A percentile compares a stretch with the other conserved stretches of the same genome.
These are phyloP conservation scores for Latrodectus elegans DNA, from an alignment of 2,888 invertebrate species.

Conservation along the genomic window DNA sequence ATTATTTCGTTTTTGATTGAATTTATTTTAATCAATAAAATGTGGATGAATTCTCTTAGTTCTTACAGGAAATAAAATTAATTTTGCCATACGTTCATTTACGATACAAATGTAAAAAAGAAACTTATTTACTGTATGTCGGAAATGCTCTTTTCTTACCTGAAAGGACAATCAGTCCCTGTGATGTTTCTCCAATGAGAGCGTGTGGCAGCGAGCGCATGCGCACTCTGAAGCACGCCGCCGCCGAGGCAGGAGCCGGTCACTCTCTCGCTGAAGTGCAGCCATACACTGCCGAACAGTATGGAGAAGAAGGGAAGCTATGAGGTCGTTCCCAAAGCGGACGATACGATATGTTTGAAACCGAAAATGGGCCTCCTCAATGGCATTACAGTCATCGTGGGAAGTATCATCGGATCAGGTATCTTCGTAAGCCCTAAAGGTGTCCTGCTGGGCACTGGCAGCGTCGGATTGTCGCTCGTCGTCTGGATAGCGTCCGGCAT, in stretches of 20 bases:
- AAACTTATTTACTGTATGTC: neutral
- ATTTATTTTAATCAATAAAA: no score
- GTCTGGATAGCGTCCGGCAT: conserved; percentile 95
- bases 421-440: conserved; percentile 97
- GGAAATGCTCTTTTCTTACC: neutral
- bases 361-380: conserved; percentile 95
- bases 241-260: neutral
- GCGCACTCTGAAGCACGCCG: neutral
- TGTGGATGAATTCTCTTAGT: no score
- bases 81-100: no score
- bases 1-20: no score
- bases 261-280: neutral
- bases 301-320: neutral
- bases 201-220: neutral
- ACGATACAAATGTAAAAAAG: neutral
- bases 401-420: conserved; percentile 96
- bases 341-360: conserved; percentile 85
- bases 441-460: conserved; percentile 90
- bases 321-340: conserved; percentile 12
- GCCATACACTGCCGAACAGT: no score
- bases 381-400: conserved; percentile 96
- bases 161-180: neutral
- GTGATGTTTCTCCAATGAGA: neutral
- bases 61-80: no score
- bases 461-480: conserved; percentile 92